Conservation (phyloP, 1,140 invertebrate genomes). For the Globodera ellingtonae region DNA sequence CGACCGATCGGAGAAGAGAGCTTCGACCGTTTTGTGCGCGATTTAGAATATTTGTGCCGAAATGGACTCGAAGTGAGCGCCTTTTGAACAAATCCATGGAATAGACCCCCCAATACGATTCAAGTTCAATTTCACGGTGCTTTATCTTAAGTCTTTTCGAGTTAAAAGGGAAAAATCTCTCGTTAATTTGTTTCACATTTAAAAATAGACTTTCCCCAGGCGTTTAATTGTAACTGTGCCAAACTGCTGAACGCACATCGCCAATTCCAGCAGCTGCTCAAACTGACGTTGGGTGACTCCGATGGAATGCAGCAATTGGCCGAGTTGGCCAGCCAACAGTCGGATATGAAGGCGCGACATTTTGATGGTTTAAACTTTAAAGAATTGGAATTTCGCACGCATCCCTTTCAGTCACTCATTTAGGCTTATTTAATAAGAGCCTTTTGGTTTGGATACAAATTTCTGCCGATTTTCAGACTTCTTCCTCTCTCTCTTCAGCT, state of each 20-base stretch:
- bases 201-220: constrained; percentile 26
- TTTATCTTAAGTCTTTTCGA: too few species aligned
- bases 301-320: constrained; percentile 17
- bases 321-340: neutral
- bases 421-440: too few species aligned
- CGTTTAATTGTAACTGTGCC: constrained; percentile 51
- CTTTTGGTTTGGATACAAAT: too few species aligned
- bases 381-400: neutral
- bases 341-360: neutral
- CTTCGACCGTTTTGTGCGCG: constrained; percentile 41
- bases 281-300: constrained; percentile 17
- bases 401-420: too few species aligned
- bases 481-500: constrained; percentile 4
- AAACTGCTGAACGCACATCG: constrained; percentile 43
- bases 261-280: constrained; percentile 39
- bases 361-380: too few species aligned
- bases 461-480: neutral
- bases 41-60: constrained; percentile 44
- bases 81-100: too few species aligned
- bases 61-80: constrained; percentile 43
- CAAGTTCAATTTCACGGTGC: too few species aligned
- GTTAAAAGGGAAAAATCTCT: neutral
- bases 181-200: neutral
- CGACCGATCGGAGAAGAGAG: constrained; percentile 38
- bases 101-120: too few species aligned